Conservation (phyloP, 92 coral and sea anemone species). For the Epizoanthus illoricatus region DNA sequence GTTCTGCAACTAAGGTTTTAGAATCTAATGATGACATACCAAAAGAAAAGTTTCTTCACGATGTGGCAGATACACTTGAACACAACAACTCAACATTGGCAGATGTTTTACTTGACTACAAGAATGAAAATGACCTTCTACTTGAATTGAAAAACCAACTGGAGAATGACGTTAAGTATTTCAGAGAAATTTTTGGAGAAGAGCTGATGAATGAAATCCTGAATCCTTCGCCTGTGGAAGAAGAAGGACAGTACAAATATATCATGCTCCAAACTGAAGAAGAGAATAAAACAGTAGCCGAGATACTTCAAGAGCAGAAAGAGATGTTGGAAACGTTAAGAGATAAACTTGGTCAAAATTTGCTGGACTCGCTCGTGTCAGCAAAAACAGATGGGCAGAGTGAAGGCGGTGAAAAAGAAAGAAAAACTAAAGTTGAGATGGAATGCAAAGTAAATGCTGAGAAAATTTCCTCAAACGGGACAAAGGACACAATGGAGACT, state of each 20-base stretch:
- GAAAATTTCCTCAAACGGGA: no score
- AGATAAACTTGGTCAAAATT: constrained; percentile 51
- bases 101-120: constrained; percentile 45
- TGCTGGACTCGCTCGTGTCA: constrained; percentile 37
- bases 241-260: constrained; percentile 21
- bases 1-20: no score
- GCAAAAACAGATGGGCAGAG: neutral
- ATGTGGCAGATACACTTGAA: constrained; percentile 40
- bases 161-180: constrained; percentile 43
- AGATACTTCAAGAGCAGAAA: constrained; percentile 43
- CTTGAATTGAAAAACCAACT: constrained; percentile 45
- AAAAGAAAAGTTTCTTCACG: neutral
- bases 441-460: no score
- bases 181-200: constrained; percentile 59
- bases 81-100: constrained; percentile 42
- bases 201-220: constrained; percentile 40
- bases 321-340: constrained; percentile 31
- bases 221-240: neutral
- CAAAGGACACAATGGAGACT: no score
- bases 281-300: constrained; percentile 48
- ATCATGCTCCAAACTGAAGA: constrained; percentile 24
- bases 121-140: constrained; percentile 53
- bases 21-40: neutral
- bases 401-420: no score
- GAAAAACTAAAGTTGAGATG: no score